These are phyloP conservation scores for Drosophila infuscata DNA, from an alignment of 2,888 invertebrate genomes.

Conservation along the genomic window DNA sequence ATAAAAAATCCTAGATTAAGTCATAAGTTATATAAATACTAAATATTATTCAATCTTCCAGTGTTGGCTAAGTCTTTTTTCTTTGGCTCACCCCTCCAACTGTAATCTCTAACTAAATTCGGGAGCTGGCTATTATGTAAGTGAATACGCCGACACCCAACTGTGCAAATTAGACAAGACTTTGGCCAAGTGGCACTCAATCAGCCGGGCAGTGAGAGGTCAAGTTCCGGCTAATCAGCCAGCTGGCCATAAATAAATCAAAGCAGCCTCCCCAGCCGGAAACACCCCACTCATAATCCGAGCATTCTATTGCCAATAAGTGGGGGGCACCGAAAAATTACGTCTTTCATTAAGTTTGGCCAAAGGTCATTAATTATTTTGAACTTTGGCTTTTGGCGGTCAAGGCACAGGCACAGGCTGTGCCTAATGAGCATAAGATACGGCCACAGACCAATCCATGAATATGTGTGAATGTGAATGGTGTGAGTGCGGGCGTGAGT, in stretches of 20 bases:
- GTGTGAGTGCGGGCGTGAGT: slow-evolving; percentile 1
- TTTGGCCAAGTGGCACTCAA: slow-evolving; percentile 58
- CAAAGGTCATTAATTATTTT: slow-evolving; percentile 84
- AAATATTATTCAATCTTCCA: not conserved
- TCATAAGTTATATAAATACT: not conserved
- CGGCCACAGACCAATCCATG: slow-evolving; percentile 29
- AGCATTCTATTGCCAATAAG: slow-evolving; percentile 18
- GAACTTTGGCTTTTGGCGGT: slow-evolving; percentile 76
- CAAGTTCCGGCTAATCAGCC: slow-evolving; percentile 67
- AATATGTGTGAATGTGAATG: slow-evolving; percentile 7
- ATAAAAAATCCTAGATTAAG: not conserved
- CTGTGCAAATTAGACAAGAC: slow-evolving; percentile 71
- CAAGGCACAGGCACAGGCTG: slow-evolving; percentile 75
- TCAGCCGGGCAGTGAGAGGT: slow-evolving; percentile 54
- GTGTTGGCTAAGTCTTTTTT: not conserved
- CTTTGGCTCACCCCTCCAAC: not conserved
- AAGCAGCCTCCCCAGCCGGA: slow-evolving; percentile 12
- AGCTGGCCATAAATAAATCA: slow-evolving; percentile 76
- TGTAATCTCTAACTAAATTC: not conserved
- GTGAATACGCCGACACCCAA: slow-evolving; percentile 26
- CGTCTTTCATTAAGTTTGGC: slow-evolving; percentile 82
- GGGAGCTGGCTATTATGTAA: not conserved
- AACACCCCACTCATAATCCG: slow-evolving; percentile 45
- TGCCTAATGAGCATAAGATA: slow-evolving; percentile 79
- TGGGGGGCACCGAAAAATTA: slow-evolving; percentile 64